Evolutionary conservation across 2,888 invertebrate genomes (phyloP), one percentile per base, ranked within the genome.

Genomic region (Chromoteleia sp.): DNA sequence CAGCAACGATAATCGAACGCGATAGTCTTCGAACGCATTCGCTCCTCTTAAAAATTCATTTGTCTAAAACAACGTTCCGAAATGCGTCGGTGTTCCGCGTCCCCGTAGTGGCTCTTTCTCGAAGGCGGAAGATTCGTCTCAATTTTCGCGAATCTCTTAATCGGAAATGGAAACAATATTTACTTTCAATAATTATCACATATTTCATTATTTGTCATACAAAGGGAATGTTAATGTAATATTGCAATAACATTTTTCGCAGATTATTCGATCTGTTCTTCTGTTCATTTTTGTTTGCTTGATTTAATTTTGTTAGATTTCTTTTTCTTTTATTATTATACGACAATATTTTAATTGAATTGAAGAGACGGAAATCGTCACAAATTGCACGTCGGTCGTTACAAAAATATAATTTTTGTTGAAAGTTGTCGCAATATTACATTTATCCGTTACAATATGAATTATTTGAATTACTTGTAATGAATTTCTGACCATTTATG

Each of bases 181-280:
- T 78, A 78, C 65, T 78, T 71, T 77, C 70, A 54, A 50, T 59
- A 59, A 63, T 70, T 71, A 79, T 73, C 79, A 79, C 79, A 73
- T 73, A 73, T 73, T 63, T 79, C 78, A 61, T 71, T 71, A 71
- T 71, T 71, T 78, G 61, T 71, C 77, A 63, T 65, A 71, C 39
- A 67, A 48, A 50, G 25, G 75, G 39, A 67, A 75, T 67, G 50
- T 75, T 50, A 65, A 75, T 58, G 67, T 75, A 75, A 75, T 48
- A 75, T 58, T 75, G 67, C 75, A 75, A 50, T 45, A 65, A 43
- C 56, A 56, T 29, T 56, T 33, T 56, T 33, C 10, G 7, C 6
- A 1, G 33, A 5, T 33, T 33, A 33, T 10, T 33, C 33, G 33
- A 33, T 8, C 7, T 5, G 33, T 21, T 25, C 25, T 39, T 15